Percentiles rank a stretch among this genome's conserved stretches.
phyloP scores from a whole-genome alignment of 1,140 invertebrate species.

The Calliopsis andreniformis region DNA sequence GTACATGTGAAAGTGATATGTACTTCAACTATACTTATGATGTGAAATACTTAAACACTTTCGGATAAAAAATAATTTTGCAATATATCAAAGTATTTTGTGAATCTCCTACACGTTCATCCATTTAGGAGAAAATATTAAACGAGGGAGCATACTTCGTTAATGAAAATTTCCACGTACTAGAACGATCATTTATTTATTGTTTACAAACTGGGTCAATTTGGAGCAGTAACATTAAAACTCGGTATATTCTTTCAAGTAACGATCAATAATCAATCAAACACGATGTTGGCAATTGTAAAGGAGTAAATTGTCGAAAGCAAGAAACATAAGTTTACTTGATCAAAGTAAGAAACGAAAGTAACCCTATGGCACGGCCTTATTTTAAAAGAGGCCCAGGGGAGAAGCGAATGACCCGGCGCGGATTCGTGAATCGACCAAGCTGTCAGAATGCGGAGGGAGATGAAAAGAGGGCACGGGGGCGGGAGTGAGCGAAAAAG shows the following conservation, averaged over 20 bases:
- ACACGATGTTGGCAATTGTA: not conserved
- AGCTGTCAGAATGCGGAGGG: constrained; percentile 66
- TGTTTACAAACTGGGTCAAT: constrained; percentile 22
- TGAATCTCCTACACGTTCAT: not conserved
- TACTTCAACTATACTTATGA: not conserved
- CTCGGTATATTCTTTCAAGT: not conserved
- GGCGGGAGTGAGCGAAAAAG: constrained; percentile 4
- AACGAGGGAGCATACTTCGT: constrained; percentile 23
- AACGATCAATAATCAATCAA: too few relatives aligned
- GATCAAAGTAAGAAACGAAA: constrained; percentile 1
- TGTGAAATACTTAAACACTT: too few relatives aligned
- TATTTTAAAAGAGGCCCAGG: constrained; percentile 65
- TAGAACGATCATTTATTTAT: constrained; percentile 24
- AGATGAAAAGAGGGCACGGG: constrained; percentile 32
- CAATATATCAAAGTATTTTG: not conserved
- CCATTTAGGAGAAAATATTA: not conserved
- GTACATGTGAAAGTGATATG: not conserved
- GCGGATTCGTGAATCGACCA: constrained; percentile 73
- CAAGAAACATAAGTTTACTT: not conserved
- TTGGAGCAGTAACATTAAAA: constrained; percentile 7
- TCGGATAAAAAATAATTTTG: too few relatives aligned
- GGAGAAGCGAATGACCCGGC: constrained; percentile 67
- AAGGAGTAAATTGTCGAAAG: too few relatives aligned
- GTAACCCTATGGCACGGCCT: constrained; percentile 48
- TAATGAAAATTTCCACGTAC: constrained; percentile 39